Percentiles rank a stretch among this genome's conserved stretches.
Evolutionary conservation across 2,797 vertebrate species (phyloP).

Genomic region (Centroberyx gerrardi): DNA sequence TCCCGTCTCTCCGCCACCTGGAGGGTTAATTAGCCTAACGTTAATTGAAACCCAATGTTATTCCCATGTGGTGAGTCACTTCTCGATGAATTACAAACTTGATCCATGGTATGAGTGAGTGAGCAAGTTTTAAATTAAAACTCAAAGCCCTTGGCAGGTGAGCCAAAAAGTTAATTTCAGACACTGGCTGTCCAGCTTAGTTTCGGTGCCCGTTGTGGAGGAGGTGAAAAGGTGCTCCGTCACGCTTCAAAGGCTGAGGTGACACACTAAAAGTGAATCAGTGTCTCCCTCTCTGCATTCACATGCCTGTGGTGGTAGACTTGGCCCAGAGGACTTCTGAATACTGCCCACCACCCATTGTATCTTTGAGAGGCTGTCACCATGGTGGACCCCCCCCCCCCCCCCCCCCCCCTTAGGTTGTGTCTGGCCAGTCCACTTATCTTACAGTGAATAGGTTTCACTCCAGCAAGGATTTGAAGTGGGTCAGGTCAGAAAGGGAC

Average conservation of each 20-base stretch:
- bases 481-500: slow-evolving; percentile 58
- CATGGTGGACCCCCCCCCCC: slow-evolving; percentile 37
- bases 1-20: too few relatives aligned
- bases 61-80: too few relatives aligned
- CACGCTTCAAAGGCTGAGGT: slow-evolving; percentile 63
- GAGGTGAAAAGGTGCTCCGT: slow-evolving; percentile 58
- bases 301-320: neutral
- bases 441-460: slow-evolving; percentile 63
- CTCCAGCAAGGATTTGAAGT: slow-evolving; percentile 66
- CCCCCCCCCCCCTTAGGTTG: slow-evolving; percentile 34
- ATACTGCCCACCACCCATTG: slow-evolving; percentile 29
- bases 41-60: too few relatives aligned
- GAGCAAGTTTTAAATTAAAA: slow-evolving; percentile 49
- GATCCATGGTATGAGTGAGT: neutral
- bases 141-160: slow-evolving; percentile 39
- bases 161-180: slow-evolving; percentile 51
- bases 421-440: slow-evolving; percentile 56
- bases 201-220: slow-evolving; percentile 39
- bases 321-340: neutral
- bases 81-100: too few relatives aligned
- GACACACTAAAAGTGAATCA: slow-evolving; percentile 45
- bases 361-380: slow-evolving; percentile 36
- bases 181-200: slow-evolving; percentile 46
- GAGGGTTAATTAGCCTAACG: too few relatives aligned
- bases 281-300: slow-evolving; percentile 25